Evolutionary conservation across 2,888 invertebrate genomes (phyloP), one percentile per base, ranked within the genome.

Genomic region (Leptothorax acervorum): DNA sequence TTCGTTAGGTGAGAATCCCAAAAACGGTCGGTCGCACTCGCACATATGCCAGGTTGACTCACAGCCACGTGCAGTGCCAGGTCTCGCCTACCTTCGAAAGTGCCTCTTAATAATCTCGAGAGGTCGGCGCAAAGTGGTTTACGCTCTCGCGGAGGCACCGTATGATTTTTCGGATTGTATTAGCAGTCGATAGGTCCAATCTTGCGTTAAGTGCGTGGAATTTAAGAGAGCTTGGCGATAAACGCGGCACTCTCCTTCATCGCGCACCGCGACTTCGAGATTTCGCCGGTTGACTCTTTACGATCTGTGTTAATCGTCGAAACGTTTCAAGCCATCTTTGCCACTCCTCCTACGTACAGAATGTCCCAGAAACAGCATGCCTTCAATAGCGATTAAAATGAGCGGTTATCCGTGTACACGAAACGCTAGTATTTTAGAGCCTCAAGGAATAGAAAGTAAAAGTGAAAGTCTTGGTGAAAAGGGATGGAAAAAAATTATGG

Each of bases 1-100:
- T 92, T 93, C 90, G 90, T 93, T 92, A 91, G 83, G 65, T 82
- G 78, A 87, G 91, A 89, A 91, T 92, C 88, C 86, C 85, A 68
- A 82, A 71, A 83, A 86, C 68, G 74, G 84, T 60, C 78, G 70
- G 81, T 84, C 85, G 85, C 83, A 78, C 79, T 84, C 85, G 86
- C 83, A 78, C 79, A 85, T 85, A 83, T 71, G 76, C 70, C 63
- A 73, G 51, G 71, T 65, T 74, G 84, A 87, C 63, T 68, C 74
- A 65, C 18, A 55, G 39, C 68, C 76, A 66, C 9, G 31, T 53
- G 68, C 35, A 55, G 51, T 48, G 55, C 39, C 53, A 68, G n/a
- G 15, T 84, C 81, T 88, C 57, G 53, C 62, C 23, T 65, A 63
- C 85, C 62, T 73, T 31, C 18, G 48, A 73, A 70, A 82, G 79